Base-by-base conservation (phyloP, 2,888 invertebrate species). In the Eilema griseolum region DNA sequence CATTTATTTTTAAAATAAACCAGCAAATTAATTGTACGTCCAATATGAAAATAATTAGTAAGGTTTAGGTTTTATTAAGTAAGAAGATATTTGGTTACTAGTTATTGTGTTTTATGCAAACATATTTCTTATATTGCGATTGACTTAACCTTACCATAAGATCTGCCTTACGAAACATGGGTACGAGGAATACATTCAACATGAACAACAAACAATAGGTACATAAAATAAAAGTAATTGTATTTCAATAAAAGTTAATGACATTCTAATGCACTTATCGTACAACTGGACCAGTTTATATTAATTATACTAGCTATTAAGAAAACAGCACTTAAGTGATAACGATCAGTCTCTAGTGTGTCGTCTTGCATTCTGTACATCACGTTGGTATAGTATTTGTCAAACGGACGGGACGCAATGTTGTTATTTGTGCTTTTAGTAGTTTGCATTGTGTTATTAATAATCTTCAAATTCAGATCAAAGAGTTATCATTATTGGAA, bases 401-500 rank as follows among this genome's bases (percentile, higher is more conserved):
- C 16, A 16, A 37, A 37, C 10, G 20, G 62, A 26, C 12, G 74
- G 20, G 62, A 26, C 12, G 74, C 33, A 67, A 81, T 81, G 81
- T 74, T 78, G 61, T 66, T 71, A 5, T 28, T 74, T 28, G 23
- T 74, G 65, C 68, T 81, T 12, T 75, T 65, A 66, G 75, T 65
- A 65, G 82, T 87, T 28, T 83, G 80, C 69, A 33, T 80, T 52
- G 61, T 84, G 62, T 60, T 88, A 63, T 46, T 52, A 52, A 10
- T 82, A 56, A 67, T 81, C 23, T 23, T 76, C 41, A 72, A 72
- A 24, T 71, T 69, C 23, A 70, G 56, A 57, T 85, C 72, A 76
- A 80, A 79, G 46, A 83, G 69, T 56, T 26, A 10, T 57, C 80
- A 88, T 77, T 92, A 92, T 70, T 93, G 93, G 93, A 85, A 81